Base-by-base conservation (phyloP, 2,888 invertebrate species). In the Leptogaster cylindrica region DNA sequence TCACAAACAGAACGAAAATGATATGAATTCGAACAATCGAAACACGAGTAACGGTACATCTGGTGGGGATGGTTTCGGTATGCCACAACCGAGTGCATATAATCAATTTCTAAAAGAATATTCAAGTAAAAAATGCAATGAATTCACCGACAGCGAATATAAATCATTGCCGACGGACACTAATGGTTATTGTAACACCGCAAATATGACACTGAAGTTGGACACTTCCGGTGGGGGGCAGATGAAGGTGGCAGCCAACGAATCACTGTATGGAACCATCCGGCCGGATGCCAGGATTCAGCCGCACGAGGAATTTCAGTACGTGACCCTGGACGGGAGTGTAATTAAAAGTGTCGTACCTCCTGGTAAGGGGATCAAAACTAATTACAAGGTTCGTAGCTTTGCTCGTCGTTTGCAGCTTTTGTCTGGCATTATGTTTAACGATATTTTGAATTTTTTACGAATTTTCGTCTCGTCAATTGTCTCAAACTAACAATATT, bases 261-360 rank as follows among this genome's bases (percentile, higher is more conserved):
- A 73, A 20, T 66, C 73, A 55, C 70, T 71, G 44, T 72, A 72
- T 58, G 73, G 73, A 36, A 71, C 68, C 52, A 70, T 70, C 55
- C 70, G 70, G 63, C 64, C 70, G 14, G 65, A 68, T 27, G 50
- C 50, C 23, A 70, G 65, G 66, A 64, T 48, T 66, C 70, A 68
- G 61, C 61, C 71, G 39, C 76, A 77, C 68, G 79, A 78, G 68
- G 76, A 77, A 27, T 81, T 81, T 68, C 77, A 78, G 71, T 81
- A 81, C 72, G 78, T 80, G 63, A 81, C 81, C 65, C 72, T 79
- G 52, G 77, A 79, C 68, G 81, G 81, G 70, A 80, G 78, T 71
- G 78, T 81, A 69, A 81, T 81, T 70, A 77, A 78, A 72, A 81
- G 81, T 72, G 81, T 81, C 70, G 76, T 78, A 72, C 77, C 81